Percentiles rank a stretch among this genome's conserved stretches.
phyloP scores from a whole-genome alignment of 2,888 invertebrate species.

The Ecliptopera silaceata region DNA sequence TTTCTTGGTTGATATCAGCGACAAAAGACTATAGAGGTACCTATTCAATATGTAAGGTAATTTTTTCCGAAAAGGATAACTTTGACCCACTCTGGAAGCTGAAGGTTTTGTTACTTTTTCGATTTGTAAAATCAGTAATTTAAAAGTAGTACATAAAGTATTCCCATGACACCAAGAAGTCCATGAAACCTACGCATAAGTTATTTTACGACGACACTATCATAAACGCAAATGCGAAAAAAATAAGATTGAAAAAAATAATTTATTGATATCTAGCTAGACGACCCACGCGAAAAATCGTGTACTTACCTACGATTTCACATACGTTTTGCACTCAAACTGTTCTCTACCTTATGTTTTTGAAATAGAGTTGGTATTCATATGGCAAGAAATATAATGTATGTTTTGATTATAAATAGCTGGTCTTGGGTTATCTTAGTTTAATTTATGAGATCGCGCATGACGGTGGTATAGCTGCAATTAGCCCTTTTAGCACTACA shows the following conservation, averaged over 20 bases:
- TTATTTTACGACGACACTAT: conserved; percentile 33
- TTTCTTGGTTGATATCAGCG: not conserved
- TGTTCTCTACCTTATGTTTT: conserved; percentile 1
- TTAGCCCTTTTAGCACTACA: conserved; percentile 39
- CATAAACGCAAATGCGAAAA: conserved; percentile 25
- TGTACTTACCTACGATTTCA: conserved; percentile 10
- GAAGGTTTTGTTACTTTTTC: too few relatives aligned
- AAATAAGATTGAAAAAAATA: conserved; percentile 31
- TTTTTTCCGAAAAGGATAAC: too few relatives aligned
- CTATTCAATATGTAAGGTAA: too few relatives aligned
- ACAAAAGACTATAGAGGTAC: too few relatives aligned
- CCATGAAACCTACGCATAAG: conserved; percentile 17
- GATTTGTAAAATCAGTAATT: too few relatives aligned
- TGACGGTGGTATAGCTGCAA: conserved; percentile 40
- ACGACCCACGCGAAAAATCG: conserved; percentile 36
- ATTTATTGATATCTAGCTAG: conserved; percentile 37
- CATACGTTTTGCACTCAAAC: not conserved
- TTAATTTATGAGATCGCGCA: conserved; percentile 36
- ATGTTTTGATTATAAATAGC: conserved; percentile 25
- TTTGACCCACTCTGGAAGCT: too few relatives aligned
- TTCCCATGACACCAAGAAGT: conserved; percentile 7
- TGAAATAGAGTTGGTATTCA: conserved; percentile 9
- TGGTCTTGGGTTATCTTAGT: conserved; percentile 30
- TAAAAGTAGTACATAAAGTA: not conserved
- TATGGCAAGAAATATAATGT: conserved; percentile 8